Base-by-base conservation (phyloP, 2,797 vertebrate genomes). In the Lutjanus argentimaculatus region DNA sequence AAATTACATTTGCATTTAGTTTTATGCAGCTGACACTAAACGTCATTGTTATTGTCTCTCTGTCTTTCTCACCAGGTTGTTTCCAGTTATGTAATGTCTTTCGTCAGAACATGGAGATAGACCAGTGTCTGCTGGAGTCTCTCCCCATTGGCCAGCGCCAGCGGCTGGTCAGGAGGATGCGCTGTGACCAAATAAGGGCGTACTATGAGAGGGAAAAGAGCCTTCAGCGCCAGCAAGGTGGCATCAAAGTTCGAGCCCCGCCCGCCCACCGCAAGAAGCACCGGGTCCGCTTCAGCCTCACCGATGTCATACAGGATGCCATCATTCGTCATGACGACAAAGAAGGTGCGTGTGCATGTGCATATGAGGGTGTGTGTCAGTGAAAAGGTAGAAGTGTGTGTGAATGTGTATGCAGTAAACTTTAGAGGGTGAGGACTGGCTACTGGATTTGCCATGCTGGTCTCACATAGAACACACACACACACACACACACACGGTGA, bases 21-120 rank as follows among this genome's bases (percentile, higher is more conserved):
- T 25, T 40, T 11, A 46, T 43, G 16, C 25, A 16, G 40, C n/a
- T n/a, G 12, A 55, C 36, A 13, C 10, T 42, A 25, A 80, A 48
- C 30, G 16, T 61, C 19, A n/a, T 7, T 11, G 6, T 67, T 10
- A 8, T 52, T 58, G 17, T 78, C 16, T 66, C 19, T 57, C 19
- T 69, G 12, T 56, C 57, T 73, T 53, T 72, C 22, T 58, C 69
- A n/a, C 5, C 83, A 99, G 98, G 98, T 96, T 99, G 98, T 96
- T 98, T 98, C 93, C 98, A 98, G 96, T 97, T 99, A 97, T 99
- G 98, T 97, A 99, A 97, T 89, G 96, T 97, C 88, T 99, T 99
- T 87, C 97, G 97, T 62, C 98, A 97, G 94, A 98, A 98, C 93
- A 99, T 99, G 98, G 98, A 99, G 97, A 99, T 99, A 93, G 98